Percentiles rank a stretch among this genome's conserved stretches.
Evolutionary conservation across 2,888 invertebrate genomes (phyloP).

Genomic region (Orthosia incerta): DNA sequence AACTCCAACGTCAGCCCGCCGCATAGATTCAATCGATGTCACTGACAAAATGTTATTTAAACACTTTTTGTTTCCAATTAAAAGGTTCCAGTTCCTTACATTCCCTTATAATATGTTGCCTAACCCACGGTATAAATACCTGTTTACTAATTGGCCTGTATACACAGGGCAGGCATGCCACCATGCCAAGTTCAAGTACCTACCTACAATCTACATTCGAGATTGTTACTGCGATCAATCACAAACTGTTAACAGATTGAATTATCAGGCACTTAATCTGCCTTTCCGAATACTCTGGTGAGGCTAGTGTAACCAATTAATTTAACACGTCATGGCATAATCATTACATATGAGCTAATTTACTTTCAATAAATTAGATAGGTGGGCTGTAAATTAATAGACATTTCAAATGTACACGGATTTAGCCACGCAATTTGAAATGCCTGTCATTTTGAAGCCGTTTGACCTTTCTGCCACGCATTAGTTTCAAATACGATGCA

Average conservation of each 20-base stretch:
- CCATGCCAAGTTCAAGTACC: background rate
- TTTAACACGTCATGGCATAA: background rate
- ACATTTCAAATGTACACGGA: background rate
- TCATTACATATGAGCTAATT: background rate
- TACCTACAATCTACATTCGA: background rate
- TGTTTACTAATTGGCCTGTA: background rate
- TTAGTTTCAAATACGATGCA: slow-evolving; percentile 29
- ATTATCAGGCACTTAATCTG: slow-evolving; percentile 5
- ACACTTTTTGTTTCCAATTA: background rate
- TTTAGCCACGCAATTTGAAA: background rate
- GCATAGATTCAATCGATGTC: too few relatives aligned
- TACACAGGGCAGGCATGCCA: background rate
- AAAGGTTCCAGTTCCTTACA: background rate
- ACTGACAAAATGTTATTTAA: too few relatives aligned
- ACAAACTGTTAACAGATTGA: background rate
- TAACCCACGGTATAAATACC: too few relatives aligned
- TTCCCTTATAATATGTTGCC: background rate
- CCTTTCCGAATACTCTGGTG: background rate
- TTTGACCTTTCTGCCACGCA: slow-evolving; percentile 39
- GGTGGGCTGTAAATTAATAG: background rate
- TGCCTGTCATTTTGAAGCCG: background rate
- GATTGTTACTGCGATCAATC: slow-evolving; percentile 4
- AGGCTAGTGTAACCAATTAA: slow-evolving; percentile 7
- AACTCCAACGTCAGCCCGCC: too few relatives aligned
- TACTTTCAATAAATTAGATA: background rate